Conservation (phyloP, 2,797 vertebrate species). For the Alca torda region DNA sequence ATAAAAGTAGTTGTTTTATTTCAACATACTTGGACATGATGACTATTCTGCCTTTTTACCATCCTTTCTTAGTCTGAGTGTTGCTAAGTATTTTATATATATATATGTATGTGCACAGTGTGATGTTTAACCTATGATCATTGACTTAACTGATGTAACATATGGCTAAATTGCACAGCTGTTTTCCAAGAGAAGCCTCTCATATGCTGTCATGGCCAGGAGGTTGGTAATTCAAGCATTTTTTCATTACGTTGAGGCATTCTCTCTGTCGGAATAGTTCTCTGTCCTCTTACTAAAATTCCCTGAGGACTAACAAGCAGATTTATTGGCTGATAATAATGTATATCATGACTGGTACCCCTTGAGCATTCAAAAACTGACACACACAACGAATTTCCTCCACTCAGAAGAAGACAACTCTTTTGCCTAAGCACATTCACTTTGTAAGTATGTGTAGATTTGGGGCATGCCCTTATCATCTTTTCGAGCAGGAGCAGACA, state of each 20-base stretch:
- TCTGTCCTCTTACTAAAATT: conserved; percentile 47
- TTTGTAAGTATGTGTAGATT: neutral
- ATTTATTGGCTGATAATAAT: conserved; percentile 65
- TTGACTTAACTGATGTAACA: neutral
- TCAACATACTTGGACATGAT: neutral
- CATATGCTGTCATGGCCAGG: conserved; percentile 15
- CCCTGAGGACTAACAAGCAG: conserved; percentile 28
- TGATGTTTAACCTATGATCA: conserved; percentile 10
- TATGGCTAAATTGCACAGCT: conserved; percentile 9
- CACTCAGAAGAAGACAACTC: neutral
- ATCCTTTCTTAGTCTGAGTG: neutral
- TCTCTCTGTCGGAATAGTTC: conserved; percentile 50
- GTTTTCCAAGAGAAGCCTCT: conserved; percentile 30
- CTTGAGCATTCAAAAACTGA: conserved; percentile 47
- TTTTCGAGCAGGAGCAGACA: neutral
- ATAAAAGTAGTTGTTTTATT: neutral
- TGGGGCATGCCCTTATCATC: neutral
- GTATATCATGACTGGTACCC: conserved; percentile 56
- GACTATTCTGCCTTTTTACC: neutral
- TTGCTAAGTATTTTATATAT: neutral
- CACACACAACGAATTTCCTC: conserved; percentile 40
- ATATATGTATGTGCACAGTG: neutral
- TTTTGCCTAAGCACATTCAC: neutral
- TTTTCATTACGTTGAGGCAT: conserved; percentile 41
- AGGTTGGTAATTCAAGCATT: conserved; percentile 40